Evolutionary conservation across 2,888 invertebrate species (phyloP).

Genomic region (Saturnia pavonia): DNA sequence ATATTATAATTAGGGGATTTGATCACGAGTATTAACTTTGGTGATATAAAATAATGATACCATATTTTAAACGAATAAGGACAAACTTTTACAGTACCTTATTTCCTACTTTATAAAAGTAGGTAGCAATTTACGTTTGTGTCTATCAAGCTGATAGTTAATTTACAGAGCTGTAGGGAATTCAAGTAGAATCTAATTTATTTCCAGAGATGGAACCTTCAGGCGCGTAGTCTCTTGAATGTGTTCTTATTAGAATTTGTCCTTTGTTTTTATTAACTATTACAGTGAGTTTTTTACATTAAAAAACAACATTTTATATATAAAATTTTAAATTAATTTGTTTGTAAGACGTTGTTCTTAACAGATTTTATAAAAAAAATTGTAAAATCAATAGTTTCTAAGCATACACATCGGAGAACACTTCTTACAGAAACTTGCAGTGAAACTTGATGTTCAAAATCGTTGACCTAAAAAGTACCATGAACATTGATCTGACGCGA

Average conservation of each 20-base stretch:
- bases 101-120: neutral
- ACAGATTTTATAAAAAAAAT: too few species aligned
- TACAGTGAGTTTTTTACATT: neutral
- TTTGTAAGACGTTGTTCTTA: neutral
- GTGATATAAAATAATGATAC: too few species aligned
- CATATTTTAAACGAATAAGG: neutral
- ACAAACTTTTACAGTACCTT: neutral
- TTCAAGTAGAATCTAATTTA: conserved; percentile 30
- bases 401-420: too few species aligned
- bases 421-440: too few species aligned
- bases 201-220: conserved; percentile 16
- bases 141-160: conserved; percentile 26
- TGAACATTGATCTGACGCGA: too few species aligned
- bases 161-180: conserved; percentile 26
- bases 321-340: neutral
- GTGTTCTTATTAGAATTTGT: conserved; percentile 11
- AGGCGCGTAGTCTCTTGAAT: conserved; percentile 10
- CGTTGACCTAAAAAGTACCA: too few species aligned
- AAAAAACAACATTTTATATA: neutral
- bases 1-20: too few species aligned
- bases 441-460: too few species aligned
- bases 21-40: too few species aligned
- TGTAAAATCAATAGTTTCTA: too few species aligned
- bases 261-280: conserved; percentile 9
- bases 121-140: conserved; percentile 10